phyloP scores from a whole-genome alignment of 2,113 vertebrate genomes.

The Pristiophorus japonicus region DNA sequence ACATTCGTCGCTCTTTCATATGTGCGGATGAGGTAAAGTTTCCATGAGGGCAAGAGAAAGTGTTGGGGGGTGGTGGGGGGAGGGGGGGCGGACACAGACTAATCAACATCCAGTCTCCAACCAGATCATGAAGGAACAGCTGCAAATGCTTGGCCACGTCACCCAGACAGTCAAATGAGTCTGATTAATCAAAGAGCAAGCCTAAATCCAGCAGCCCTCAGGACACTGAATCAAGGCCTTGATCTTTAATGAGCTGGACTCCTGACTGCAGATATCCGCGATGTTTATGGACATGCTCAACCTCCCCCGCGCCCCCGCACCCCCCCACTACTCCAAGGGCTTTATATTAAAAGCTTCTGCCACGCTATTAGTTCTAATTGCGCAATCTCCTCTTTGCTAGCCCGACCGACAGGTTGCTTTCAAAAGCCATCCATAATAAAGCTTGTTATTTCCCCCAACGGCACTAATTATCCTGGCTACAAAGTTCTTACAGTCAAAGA shows the following conservation, averaged over 20 bases:
- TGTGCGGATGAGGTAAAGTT: conserved; percentile 24
- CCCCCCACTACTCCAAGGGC: not conserved
- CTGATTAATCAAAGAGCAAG: not conserved
- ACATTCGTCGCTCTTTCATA: not conserved
- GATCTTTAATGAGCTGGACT: not conserved
- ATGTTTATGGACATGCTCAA: not conserved
- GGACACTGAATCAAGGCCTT: not conserved
- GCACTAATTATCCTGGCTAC: not conserved
- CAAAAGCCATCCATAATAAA: not conserved
- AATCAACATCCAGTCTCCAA: conserved; percentile 28
- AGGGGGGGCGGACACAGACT: not conserved
- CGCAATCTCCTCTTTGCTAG: not conserved
- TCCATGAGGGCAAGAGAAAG: not conserved
- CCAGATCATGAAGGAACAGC: conserved; percentile 9
- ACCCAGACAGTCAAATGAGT: not conserved
- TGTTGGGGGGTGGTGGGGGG: not conserved
- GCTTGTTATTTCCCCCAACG: not conserved
- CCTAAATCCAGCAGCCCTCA: not conserved
- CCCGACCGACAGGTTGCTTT: not conserved
- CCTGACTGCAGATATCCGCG: not conserved
- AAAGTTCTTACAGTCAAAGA: not conserved
- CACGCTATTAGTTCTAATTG: not conserved
- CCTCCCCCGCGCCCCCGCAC: too few relatives aligned
- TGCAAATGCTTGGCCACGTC: conserved; percentile 1
- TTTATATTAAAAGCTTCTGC: not conserved